Conservation (phyloP, 2,888 invertebrate species). For the Melanargia galathea region DNA sequence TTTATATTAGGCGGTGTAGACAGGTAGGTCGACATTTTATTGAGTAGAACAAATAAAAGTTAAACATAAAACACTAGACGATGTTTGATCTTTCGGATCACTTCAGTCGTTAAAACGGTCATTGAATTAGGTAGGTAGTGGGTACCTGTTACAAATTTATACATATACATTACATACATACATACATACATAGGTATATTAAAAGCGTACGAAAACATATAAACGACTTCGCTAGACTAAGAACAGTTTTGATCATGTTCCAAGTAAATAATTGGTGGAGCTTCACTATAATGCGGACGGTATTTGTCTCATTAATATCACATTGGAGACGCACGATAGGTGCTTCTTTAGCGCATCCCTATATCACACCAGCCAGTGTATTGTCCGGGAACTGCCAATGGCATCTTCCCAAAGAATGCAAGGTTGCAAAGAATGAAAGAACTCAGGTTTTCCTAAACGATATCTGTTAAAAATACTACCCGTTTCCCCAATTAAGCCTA, state of each 20-base stretch:
- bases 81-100: slow-evolving; percentile 14
- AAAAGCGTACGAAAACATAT: slow-evolving; percentile 8
- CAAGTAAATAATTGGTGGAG: slow-evolving; percentile 63
- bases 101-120: slow-evolving; percentile 16
- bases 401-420: slow-evolving; percentile 13
- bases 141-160: slow-evolving; percentile 10
- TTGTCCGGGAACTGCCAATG: slow-evolving; percentile 9
- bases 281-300: slow-evolving; percentile 65
- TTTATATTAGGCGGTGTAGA: not conserved
- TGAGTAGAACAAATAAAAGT: slow-evolving; percentile 9
- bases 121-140: not conserved
- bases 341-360: not conserved
- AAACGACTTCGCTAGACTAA: slow-evolving; percentile 52
- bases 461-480: too few species aligned
- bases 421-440: not conserved
- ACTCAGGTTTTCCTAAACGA: not conserved
- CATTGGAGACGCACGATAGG: slow-evolving; percentile 34
- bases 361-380: not conserved
- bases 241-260: slow-evolving; percentile 71
- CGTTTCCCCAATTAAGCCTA: too few species aligned
- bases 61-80: slow-evolving; percentile 1
- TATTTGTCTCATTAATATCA: slow-evolving; percentile 52
- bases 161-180: too few species aligned
- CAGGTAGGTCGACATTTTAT: slow-evolving; percentile 11
- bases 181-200: slow-evolving; percentile 18